Evolutionary conservation across 1,140 invertebrate genomes (phyloP), one percentile per base, ranked within the genome.

Genomic region (Drosophila kepulauana): DNA sequence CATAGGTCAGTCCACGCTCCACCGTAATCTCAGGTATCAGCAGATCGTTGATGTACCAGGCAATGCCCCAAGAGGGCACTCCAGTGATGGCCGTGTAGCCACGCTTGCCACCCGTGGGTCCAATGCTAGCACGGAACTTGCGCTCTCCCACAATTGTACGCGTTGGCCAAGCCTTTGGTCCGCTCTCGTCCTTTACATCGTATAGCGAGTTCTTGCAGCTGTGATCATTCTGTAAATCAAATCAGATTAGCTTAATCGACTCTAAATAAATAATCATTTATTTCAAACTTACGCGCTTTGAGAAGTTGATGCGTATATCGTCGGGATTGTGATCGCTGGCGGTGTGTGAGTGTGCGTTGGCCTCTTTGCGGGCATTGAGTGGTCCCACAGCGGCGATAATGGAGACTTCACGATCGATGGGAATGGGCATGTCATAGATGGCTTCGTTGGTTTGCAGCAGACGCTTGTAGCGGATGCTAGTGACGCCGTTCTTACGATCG

Each of bases 31-130:
- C 97, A 0, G 98, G 98, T 75, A 98, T 97, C 5, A 99, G 94
- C 74, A 95, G 93, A 81, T 98, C 97, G 92, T 99, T 99, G 79
- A 99, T 96, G 93, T 98, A 99, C 97, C 97, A 99, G 7, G 97
- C 97, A 73, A 98, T 97, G 38, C 97, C 97, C 95, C 97, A 97
- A 1, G 97, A 97, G 5, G 96, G 95, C 78, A 95, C 94, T 94
- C 96, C 96, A 48, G 97, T 98, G 20, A 97, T 95, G 6, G 95
- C 94, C 8, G 95, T 95, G 89, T 98, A 98, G 6, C 97, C 97
- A 4, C 95, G 94, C 52, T 95, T 94, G 2, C 96, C 97, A 8
- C 97, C 97, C 1, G 97, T 96, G 0, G 97, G 97, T 1, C 97
- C 97, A 67, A 98, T 97, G 77, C 95, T 93, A 0, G 95, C 97